These are phyloP conservation scores for Enteromius paludinosus DNA, from an alignment of 2,797 vertebrate species.

Conservation along the genomic window DNA sequence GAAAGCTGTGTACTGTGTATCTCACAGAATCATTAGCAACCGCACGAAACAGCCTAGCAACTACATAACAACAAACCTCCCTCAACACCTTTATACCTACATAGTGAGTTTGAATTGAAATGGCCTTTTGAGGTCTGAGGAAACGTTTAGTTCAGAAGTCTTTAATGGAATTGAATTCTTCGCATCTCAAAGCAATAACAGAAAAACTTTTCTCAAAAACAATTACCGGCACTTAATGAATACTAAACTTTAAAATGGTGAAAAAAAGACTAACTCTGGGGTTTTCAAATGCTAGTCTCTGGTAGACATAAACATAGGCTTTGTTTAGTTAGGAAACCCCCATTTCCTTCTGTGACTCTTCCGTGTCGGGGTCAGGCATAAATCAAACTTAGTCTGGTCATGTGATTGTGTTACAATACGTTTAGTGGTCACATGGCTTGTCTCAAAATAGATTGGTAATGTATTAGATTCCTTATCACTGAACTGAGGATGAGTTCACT, in stretches of 20 bases:
- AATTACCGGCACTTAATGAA: background rate
- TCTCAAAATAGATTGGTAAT: background rate
- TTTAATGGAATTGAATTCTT: background rate
- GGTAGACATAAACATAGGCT: slow-evolving; percentile 28
- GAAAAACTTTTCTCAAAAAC: background rate
- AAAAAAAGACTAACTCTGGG: background rate
- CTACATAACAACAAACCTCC: background rate
- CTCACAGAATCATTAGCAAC: slow-evolving; percentile 2
- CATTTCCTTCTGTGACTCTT: background rate
- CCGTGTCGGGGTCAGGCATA: slow-evolving; percentile 3
- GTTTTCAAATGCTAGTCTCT: slow-evolving; percentile 7
- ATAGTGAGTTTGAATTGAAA: background rate
- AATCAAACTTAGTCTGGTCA: slow-evolving; percentile 17
- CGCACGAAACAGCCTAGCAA: background rate
- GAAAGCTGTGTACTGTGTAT: slow-evolving; percentile 2
- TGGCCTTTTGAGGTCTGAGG: background rate
- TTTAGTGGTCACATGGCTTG: slow-evolving; percentile 42
- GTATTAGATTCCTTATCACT: slow-evolving; percentile 17
- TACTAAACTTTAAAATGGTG: background rate
- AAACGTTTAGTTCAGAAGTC: background rate
- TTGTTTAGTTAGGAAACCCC: slow-evolving; percentile 35
- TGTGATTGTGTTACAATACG: slow-evolving; percentile 17
- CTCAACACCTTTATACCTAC: background rate
- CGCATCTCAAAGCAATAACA: background rate
- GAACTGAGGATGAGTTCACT: background rate